A percentile compares a stretch with the other conserved stretches of the same genome.
Evolutionary conservation across 1,140 invertebrate species (phyloP).

Genomic region (Macrosteles quadrilineatus): DNA sequence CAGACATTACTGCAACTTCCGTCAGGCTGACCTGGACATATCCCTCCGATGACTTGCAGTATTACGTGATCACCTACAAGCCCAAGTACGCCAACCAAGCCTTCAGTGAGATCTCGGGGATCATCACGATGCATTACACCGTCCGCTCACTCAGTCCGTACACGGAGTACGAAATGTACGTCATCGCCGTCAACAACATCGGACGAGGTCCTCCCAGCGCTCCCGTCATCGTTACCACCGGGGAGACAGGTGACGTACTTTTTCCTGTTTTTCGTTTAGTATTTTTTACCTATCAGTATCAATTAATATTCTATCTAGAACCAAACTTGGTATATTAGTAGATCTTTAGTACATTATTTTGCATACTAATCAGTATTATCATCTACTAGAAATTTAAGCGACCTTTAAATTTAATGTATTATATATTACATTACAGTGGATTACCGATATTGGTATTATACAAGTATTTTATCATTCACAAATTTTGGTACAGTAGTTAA

Average conservation of each 20-base stretch:
- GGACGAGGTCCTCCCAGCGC: slow-evolving; percentile 85
- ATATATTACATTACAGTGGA: too few relatives aligned
- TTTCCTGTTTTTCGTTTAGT: background rate
- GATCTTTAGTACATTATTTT: too few relatives aligned
- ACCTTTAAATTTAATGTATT: too few relatives aligned
- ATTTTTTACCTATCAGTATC: background rate
- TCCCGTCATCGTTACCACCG: slow-evolving; percentile 87
- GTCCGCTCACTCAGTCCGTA: slow-evolving; percentile 87
- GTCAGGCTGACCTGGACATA: slow-evolving; percentile 91
- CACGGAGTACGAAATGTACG: slow-evolving; percentile 96
- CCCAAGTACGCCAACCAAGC: slow-evolving; percentile 81
- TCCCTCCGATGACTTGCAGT: slow-evolving; percentile 81
- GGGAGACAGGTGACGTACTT: slow-evolving; percentile 85
- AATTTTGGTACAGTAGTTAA: too few relatives aligned
- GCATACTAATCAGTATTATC: too few relatives aligned
- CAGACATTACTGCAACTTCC: slow-evolving; percentile 90
- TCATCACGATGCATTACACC: slow-evolving; percentile 90
- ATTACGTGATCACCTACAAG: slow-evolving; percentile 96
- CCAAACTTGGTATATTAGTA: too few relatives aligned
- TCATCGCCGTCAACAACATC: slow-evolving; percentile 92
- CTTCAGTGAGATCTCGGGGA: slow-evolving; percentile 86
- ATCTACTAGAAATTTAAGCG: too few relatives aligned
- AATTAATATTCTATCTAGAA: too few relatives aligned
- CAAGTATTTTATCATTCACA: too few relatives aligned
- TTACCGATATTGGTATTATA: too few relatives aligned